These are phyloP conservation scores for Ammodytes marinus DNA, from an alignment of 2,113 vertebrate species.

Conservation along the genomic window DNA sequence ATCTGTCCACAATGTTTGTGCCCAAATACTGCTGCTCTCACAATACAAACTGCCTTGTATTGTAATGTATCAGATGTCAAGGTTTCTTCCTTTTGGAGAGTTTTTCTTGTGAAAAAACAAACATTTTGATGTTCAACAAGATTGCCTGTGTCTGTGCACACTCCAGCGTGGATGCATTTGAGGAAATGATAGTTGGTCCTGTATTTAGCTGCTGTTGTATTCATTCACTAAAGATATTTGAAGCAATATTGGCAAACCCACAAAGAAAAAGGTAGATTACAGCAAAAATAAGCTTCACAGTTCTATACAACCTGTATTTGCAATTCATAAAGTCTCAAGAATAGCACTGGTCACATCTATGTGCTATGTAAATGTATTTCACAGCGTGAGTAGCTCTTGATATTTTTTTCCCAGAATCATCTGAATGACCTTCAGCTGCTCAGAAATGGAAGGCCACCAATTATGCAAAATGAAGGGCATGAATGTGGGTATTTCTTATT, in stretches of 20 bases:
- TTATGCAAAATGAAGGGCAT: not conserved
- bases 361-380: not conserved
- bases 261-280: not conserved
- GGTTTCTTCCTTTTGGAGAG: conserved; percentile 9
- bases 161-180: not conserved
- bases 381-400: not conserved
- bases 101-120: conserved; percentile 14
- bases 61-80: conserved; percentile 17
- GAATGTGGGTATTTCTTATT: conserved; percentile 1
- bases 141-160: not conserved
- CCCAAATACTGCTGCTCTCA: conserved; percentile 31
- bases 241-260: not conserved
- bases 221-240: not conserved
- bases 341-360: not conserved
- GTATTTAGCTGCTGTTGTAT: not conserved
- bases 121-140: not conserved
- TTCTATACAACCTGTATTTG: not conserved
- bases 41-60: not conserved
- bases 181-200: not conserved
- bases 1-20: conserved; percentile 57
- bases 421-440: not conserved
- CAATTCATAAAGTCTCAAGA: not conserved
- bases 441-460: not conserved
- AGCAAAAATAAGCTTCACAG: not conserved
- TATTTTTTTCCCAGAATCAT: not conserved